Base-by-base conservation (phyloP, 1,140 invertebrate species). In the Macrobrachium nipponense region DNA sequence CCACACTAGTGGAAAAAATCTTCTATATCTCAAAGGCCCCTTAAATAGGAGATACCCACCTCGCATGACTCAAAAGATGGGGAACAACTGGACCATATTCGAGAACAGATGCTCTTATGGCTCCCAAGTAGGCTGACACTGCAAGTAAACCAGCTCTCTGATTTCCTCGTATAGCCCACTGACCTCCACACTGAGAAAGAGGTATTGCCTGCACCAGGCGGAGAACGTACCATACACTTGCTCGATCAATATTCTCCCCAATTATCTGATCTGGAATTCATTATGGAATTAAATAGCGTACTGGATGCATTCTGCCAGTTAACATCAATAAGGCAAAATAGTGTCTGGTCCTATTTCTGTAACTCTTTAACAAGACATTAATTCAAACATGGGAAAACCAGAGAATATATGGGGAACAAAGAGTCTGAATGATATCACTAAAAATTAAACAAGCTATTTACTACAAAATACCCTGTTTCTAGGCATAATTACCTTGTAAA, bases 101-200 rank as follows among this genome's bases (percentile, higher is more conserved):
- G 64, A 90, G 88, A 78, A 90, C 88, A 7, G 92, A 90, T 6
- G 92, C 92, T 77, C 91, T 89, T 44, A 92, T 85, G 10, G 90
- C 92, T 70, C 92, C 92, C 86, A 92, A 86, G 86, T 92, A 92
- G n/a, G 91, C 89, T 89, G 90, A 90, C 10, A 89, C 36, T 17
- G 86, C 75, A 60, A 86, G 68, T 10, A 88, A 18, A 3, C 62
- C 75, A 61, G 76, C 88, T 36, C 73, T 80, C 61, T 78, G 62
- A 20, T 77, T 58, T 11, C 59, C 79, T 36, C 70, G 83, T 18
- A 87, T 61, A 8, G 59, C 70, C 87, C 84, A 88, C 59, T 70
- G 51, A 4, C 72, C 82, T 72, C 43, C 60, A n/a, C 23, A 51
- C 4, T 66, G 72, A 6, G 66, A 60, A 17, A 89, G 36, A 17